A percentile compares a stretch with the other conserved stretches of the same genome.
phyloP scores from a whole-genome alignment of 2,797 vertebrate species.

The Prunella strophiata region DNA sequence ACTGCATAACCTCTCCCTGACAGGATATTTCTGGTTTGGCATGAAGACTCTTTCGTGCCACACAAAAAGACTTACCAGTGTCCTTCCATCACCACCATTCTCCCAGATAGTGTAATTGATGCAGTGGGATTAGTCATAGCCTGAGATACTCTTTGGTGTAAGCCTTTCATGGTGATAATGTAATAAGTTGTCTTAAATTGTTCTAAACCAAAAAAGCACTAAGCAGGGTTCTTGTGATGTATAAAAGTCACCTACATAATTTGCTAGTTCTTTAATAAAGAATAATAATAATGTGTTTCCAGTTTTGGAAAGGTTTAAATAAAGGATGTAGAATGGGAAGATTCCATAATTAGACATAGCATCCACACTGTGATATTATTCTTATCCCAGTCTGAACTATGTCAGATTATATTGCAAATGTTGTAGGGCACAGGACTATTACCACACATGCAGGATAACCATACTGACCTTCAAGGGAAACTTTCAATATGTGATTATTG shows the following conservation, averaged over 20 bases:
- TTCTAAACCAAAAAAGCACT: not conserved
- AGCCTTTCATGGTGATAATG: not conserved
- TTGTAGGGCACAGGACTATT: not conserved
- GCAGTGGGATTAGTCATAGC: not conserved
- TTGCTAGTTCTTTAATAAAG: not conserved
- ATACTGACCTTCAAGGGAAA: not conserved
- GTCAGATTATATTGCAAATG: not conserved
- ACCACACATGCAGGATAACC: not conserved
- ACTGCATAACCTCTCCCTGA: not conserved
- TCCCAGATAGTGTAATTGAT: not conserved
- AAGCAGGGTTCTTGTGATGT: not conserved
- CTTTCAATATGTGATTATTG: not conserved
- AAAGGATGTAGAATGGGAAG: not conserved
- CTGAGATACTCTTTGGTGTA: not conserved
- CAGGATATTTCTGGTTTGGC: not conserved
- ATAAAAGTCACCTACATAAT: not conserved
- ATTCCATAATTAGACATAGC: not conserved
- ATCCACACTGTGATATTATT: not conserved
- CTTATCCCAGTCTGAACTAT: not conserved
- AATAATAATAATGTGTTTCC: not conserved
- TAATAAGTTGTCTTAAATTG: not conserved
- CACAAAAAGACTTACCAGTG: not conserved
- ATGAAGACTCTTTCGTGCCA: not conserved
- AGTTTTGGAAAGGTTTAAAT: not conserved
- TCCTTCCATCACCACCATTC: not conserved